Evolutionary conservation across 2,888 invertebrate species (phyloP), one percentile per base, ranked within the genome.

Genomic region (Choreutis nemorana): DNA sequence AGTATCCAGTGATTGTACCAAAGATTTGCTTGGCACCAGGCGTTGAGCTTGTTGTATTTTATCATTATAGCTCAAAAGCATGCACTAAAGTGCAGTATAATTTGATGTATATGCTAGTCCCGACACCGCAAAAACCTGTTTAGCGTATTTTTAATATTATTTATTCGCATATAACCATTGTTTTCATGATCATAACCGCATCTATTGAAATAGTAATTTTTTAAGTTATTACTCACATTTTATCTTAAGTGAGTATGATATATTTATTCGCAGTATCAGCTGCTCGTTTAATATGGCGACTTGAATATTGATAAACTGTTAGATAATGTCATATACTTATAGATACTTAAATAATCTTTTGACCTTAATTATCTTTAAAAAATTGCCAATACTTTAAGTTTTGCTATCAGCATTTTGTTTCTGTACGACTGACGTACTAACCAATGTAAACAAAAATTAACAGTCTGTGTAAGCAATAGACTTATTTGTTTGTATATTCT

Each of bases 121-220:
- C 50, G 47, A 56, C 52, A 66, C 54, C 54, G 62, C 66, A 66
- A 57, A 66, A 59, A 63, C 55, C 52, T 66, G 51, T 59, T 50
- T 48, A 50, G 47, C 35, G 36, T 42, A 32, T 42, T 45, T 41
- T 40, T 14, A 9, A 31, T 44, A 48, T 56, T 62, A 63, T 64
- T 63, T 61, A 65, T 63, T 57, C 60, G 52, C 57, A 55, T 60
- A 43, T 60, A 62, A 62, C 53, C 51, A 46, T 50, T 50, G 14
- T 37, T 55, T 49, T 55, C 37, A 41, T 34, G 15, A 33, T 40
- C 33, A 8, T 36, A 31, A 23, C 35, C 34, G 31, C 36, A 37
- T 44, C 47, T 42, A 35, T 28, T 35, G 29, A 48, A 49, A 45
- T 43, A 48, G 35, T 39, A 42, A 48, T 40, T 50, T 42, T 47